Percentiles rank a stretch among this genome's conserved stretches.
Conservation (phyloP, 2,797 vertebrate species). For the Syndactyla subalaris region DNA sequence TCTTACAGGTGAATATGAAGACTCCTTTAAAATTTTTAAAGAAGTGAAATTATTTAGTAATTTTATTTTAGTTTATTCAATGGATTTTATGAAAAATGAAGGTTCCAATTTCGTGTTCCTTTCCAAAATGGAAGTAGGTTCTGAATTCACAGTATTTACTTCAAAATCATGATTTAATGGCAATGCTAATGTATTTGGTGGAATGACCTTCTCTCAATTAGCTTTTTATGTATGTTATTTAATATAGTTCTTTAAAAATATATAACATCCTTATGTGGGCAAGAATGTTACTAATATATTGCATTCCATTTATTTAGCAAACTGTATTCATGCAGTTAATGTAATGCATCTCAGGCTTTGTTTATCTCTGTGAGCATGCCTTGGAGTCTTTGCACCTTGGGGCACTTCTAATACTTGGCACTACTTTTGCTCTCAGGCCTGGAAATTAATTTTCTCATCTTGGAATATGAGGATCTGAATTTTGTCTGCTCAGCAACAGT, state of each 20-base stretch:
- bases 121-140: neutral
- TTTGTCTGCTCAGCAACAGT: neutral
- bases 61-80: neutral
- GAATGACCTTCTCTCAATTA: neutral
- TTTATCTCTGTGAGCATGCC: neutral
- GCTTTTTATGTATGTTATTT: neutral
- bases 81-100: neutral
- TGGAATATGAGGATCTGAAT: neutral
- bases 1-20: neutral
- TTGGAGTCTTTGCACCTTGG: neutral
- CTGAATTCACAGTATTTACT: neutral
- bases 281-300: neutral
- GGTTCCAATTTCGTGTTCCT: neutral
- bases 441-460: constrained; percentile 3
- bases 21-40: neutral
- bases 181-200: neutral
- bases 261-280: neutral
- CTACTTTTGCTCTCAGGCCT: neutral
- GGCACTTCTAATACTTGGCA: neutral
- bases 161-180: neutral
- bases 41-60: neutral
- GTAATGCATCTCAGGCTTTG: neutral
- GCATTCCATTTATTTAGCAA: neutral
- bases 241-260: neutral
- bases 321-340: neutral